phyloP scores from a whole-genome alignment of 2,888 invertebrate genomes.

The Sinopyrophorus schimmeli region DNA sequence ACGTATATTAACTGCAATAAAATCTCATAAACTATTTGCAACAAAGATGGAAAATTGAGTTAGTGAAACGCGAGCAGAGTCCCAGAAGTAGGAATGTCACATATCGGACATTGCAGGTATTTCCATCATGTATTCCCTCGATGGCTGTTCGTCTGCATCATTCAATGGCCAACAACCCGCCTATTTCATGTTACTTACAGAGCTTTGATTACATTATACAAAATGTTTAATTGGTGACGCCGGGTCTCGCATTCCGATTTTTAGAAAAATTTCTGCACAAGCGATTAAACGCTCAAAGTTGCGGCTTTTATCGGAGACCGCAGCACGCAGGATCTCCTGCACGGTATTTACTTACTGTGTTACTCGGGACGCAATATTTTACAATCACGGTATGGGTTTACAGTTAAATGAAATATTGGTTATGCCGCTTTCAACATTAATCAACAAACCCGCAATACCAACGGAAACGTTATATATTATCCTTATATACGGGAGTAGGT shows the following conservation, averaged over 20 bases:
- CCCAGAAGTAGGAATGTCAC: constrained; percentile 23
- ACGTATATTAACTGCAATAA: constrained; percentile 15
- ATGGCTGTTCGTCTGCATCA: constrained; percentile 23
- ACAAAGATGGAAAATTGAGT: constrained; percentile 23
- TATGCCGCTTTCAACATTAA: constrained; percentile 15
- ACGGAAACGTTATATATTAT: constrained; percentile 10
- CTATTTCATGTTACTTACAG: constrained; percentile 25
- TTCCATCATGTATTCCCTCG: constrained; percentile 23
- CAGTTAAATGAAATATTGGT: constrained; percentile 19
- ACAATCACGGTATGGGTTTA: constrained; percentile 13
- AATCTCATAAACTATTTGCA: constrained; percentile 19
- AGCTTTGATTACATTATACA: constrained; percentile 24
- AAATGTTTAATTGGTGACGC: constrained; percentile 21
- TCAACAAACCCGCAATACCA: constrained; percentile 15
- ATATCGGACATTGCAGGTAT: constrained; percentile 21
- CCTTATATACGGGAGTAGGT: constrained; percentile 4
- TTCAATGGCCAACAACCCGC: constrained; percentile 21
- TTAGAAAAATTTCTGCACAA: constrained; percentile 7
- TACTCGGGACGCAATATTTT: constrained; percentile 14
- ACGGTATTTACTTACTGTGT: constrained; percentile 19
- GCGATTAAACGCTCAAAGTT: constrained; percentile 13
- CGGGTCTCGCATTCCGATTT: constrained; percentile 15
- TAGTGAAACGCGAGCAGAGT: constrained; percentile 13
- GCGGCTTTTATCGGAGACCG: constrained; percentile 14
- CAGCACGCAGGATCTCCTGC: constrained; percentile 17